These are phyloP conservation scores for Patella depressa DNA, from an alignment of 2,888 invertebrate genomes.

Conservation along the genomic window DNA sequence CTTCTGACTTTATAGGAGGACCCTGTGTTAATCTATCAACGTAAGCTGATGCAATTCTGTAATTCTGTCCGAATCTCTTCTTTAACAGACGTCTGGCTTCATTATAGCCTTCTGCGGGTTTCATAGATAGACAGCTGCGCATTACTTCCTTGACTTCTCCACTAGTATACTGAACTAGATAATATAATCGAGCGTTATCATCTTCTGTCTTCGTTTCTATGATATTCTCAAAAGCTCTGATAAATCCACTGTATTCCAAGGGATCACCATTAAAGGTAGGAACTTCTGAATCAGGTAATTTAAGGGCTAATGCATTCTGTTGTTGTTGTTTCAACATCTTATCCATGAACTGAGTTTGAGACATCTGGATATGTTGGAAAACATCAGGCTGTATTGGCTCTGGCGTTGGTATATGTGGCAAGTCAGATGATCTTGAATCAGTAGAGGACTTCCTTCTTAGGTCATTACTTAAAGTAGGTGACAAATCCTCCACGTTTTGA, in stretches of 20 bases:
- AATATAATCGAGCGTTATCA: background rate
- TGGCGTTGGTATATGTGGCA: background rate
- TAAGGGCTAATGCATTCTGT: background rate
- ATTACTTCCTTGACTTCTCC: conserved; percentile 20
- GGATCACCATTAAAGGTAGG: background rate
- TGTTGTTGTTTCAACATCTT: conserved; percentile 5
- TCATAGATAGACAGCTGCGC: conserved; percentile 12
- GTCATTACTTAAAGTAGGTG: too few relatives aligned
- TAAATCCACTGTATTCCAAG: background rate
- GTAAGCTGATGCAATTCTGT: conserved; percentile 13
- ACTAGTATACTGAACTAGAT: conserved; percentile 20
- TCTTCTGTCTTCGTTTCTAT: conserved; percentile 5
- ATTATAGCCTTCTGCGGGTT: conserved; percentile 4
- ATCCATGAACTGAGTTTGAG: background rate
- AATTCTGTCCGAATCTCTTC: conserved; percentile 16
- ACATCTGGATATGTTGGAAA: background rate
- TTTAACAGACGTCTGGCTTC: conserved; percentile 11
- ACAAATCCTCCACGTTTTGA: too few relatives aligned
- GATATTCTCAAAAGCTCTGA: conserved; percentile 1
- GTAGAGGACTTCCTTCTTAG: too few relatives aligned
- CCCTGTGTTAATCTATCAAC: background rate
- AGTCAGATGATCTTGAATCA: too few relatives aligned
- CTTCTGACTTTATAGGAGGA: conserved; percentile 17
- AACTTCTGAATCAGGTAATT: background rate
- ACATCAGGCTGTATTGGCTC: background rate